phyloP scores from a whole-genome alignment of 2,113 vertebrate species.

The Cebidichthys violaceus region DNA sequence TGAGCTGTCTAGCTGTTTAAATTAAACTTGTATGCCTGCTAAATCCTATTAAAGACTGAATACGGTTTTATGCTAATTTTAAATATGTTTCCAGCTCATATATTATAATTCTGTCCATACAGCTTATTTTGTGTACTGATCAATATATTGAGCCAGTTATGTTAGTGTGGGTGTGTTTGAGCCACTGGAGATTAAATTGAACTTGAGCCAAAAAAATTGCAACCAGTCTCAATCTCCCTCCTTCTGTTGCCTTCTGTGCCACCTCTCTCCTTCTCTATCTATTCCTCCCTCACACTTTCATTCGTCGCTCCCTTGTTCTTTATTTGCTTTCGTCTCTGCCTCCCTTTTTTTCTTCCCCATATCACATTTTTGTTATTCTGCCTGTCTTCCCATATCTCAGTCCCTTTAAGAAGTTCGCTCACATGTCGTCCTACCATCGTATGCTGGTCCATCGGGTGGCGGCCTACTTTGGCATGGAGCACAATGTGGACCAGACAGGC shows the following conservation, averaged over 20 bases:
- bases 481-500: constrained; percentile 97
- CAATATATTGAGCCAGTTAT: constrained; percentile 29
- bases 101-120: constrained; percentile 40
- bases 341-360: background rate
- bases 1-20: background rate
- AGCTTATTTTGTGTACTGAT: constrained; percentile 33
- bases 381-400: constrained; percentile 67
- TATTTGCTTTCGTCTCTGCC: background rate
- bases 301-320: background rate
- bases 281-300: background rate
- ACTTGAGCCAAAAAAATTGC: constrained; percentile 26
- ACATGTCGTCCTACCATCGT: constrained; percentile 97
- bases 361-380: background rate
- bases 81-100: constrained; percentile 20
- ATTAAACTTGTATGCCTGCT: background rate
- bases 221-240: constrained; percentile 26
- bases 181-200: background rate
- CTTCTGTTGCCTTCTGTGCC: background rate
- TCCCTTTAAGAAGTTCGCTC: constrained; percentile 96
- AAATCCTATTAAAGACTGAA: constrained; percentile 17
- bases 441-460: constrained; percentile 97
- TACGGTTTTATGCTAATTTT: constrained; percentile 5
- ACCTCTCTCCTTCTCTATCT: background rate
- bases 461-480: constrained; percentile 97
- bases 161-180: constrained; percentile 28